Evolutionary conservation across 2,797 vertebrate species (phyloP), one percentile per base, ranked within the genome.

Genomic region (Sebastes goodei): DNA sequence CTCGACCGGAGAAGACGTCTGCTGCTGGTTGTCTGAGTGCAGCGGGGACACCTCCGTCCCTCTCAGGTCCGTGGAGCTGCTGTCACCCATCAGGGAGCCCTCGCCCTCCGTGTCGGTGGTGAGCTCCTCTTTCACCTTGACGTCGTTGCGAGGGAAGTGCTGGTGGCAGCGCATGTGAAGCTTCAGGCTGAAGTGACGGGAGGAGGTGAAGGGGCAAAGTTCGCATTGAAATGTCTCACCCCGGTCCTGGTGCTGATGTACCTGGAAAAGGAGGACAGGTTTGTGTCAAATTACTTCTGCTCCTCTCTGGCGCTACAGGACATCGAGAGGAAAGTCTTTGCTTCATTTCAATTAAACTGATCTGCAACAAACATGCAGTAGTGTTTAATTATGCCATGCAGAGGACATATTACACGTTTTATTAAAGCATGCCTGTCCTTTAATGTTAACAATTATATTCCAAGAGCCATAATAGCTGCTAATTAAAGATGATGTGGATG

Each of bases 91-190:
- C 94, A 96, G 95, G 71, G 97, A 97, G 71, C 95, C 96, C 93
- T 98, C 98, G 82, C 96, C 96, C 85, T 96, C 99, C 23, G 96
- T 96, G 95, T 99, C 98, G 53, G 97, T 97, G 93, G 96, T 96
- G 91, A 96, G 95, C 94, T 99, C 98, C 94, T 99, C 98, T 94
- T 99, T 99, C 94, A 99, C 98, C 96, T 98, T 98, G 94, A 97
- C 95, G 94, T 99, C 99, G 82, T 96, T 95, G 94, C 97, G 97
- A 79, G 99, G 97, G 95, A 99, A 99, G 96, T 99, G 99, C 93
- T 99, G 99, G 94, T 99, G 99, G 95, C 99, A 99, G 90, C 99
- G 98, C 99, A 99, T 99, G 94, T 99, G 99, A 87, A 99, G 98
- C 93, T 99, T 99, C 93, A 99, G 96, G 96, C 99, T 99, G 96